Evolutionary conservation across 2,113 vertebrate species (phyloP).

Genomic region (Misgurnus anguillicaudatus): DNA sequence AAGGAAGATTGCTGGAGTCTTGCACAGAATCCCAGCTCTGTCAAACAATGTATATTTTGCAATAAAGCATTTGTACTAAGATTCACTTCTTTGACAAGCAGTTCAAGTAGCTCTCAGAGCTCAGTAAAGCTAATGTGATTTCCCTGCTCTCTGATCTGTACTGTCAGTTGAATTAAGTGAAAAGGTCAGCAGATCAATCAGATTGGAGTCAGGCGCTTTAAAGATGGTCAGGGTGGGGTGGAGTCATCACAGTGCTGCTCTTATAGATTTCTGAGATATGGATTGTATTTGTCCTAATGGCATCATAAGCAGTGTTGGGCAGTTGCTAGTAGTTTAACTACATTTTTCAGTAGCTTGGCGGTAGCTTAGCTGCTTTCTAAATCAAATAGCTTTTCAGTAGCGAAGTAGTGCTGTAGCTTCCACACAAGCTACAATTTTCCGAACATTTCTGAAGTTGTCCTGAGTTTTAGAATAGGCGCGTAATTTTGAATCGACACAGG

Average conservation of each 20-base stretch:
- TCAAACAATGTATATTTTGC: conserved; percentile 27
- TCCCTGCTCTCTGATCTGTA: conserved; percentile 48
- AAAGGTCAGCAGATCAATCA: conserved; percentile 63
- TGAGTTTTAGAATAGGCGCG: too few species aligned
- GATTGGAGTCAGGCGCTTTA: conserved; percentile 49
- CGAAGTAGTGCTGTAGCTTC: too few species aligned
- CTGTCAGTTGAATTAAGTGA: conserved; percentile 59
- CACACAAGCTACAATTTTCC: too few species aligned
- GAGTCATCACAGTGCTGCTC: not conserved
- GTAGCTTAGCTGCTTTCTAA: too few species aligned
- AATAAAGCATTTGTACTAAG: conserved; percentile 11
- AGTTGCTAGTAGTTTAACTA: too few species aligned
- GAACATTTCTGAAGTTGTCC: too few species aligned
- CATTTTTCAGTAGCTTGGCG: too few species aligned
- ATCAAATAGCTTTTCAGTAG: too few species aligned
- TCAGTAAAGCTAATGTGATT: conserved; percentile 53
- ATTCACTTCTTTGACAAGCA: conserved; percentile 3
- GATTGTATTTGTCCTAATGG: not conserved
- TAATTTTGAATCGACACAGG: too few species aligned
- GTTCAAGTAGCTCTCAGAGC: conserved; percentile 28
- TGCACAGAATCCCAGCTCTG: conserved; percentile 11
- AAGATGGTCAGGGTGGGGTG: conserved; percentile 38
- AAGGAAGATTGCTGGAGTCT: not conserved
- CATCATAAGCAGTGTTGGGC: too few species aligned
- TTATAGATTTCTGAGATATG: conserved; percentile 10